Evolutionary conservation across 2,113 vertebrate species (phyloP).

Genomic region (Oceanites oceanicus): DNA sequence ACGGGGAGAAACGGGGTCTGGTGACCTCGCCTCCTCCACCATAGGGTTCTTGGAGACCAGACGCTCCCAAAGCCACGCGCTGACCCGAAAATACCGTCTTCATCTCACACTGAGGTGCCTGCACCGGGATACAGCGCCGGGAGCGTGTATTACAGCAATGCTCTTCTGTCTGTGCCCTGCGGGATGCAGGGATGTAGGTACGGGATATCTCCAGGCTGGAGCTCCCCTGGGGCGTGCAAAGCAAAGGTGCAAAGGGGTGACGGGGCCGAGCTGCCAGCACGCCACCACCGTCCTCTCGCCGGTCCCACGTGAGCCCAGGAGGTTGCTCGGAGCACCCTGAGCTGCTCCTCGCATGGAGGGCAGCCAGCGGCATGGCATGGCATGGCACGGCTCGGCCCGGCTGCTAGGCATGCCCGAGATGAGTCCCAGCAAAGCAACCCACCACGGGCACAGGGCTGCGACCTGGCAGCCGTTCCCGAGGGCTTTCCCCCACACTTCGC

Average conservation of each 20-base stretch:
- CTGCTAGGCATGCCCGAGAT: not conserved
- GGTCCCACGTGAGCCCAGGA: accelerated
- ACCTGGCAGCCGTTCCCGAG: not conserved
- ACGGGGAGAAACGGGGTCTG: accelerated
- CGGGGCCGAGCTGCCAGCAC: not conserved
- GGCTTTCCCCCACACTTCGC: not conserved
- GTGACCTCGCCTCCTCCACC: accelerated
- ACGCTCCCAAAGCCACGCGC: accelerated
- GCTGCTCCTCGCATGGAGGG: not conserved
- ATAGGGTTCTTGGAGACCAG: not conserved
- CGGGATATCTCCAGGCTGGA: not conserved
- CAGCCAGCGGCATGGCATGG: not conserved
- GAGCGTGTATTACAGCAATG: accelerated
- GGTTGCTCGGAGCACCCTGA: not conserved
- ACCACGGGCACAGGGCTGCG: not conserved
- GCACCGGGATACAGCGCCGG: accelerated
- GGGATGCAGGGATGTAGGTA: not conserved
- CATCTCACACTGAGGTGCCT: accelerated
- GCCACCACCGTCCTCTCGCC: accelerated
- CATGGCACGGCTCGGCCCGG: not conserved
- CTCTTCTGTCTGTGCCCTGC: not conserved
- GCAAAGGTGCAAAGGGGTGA: not conserved
- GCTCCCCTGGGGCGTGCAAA: not conserved
- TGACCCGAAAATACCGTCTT: not conserved
- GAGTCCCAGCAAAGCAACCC: not conserved